A percentile compares a stretch with the other conserved stretches of the same genome.
These are phyloP conservation scores for Gallinago solitaria DNA, from an alignment of 2,797 vertebrate species.

Conservation along the genomic window DNA sequence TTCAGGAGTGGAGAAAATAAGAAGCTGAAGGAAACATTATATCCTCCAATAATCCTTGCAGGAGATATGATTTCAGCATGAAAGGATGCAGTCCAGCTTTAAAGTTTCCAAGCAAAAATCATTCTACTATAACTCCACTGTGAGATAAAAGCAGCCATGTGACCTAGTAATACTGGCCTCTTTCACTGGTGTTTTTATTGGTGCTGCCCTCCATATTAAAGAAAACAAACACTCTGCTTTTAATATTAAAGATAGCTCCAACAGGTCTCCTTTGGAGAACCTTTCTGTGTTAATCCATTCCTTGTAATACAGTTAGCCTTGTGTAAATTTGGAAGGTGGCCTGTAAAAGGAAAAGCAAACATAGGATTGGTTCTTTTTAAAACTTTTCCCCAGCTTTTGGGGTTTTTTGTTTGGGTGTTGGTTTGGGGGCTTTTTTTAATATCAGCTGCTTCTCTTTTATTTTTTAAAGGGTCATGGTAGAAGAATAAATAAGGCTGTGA, in stretches of 20 bases:
- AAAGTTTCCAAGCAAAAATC: conserved; percentile 68
- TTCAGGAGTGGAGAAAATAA: conserved; percentile 64
- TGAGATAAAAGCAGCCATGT: conserved; percentile 68
- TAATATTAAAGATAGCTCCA: conserved; percentile 69
- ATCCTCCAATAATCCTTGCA: conserved; percentile 61
- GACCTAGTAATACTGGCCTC: conserved; percentile 51
- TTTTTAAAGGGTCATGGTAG: background rate
- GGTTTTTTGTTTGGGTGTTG: background rate
- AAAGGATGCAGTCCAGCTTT: conserved; percentile 60
- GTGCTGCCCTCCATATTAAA: conserved; percentile 52
- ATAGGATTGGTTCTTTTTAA: background rate
- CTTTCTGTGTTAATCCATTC: conserved; percentile 53
- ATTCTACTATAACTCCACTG: conserved; percentile 49
- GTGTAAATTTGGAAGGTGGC: conserved; percentile 35
- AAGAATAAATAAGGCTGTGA: background rate
- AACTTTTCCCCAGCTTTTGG: background rate
- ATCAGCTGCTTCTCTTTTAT: background rate
- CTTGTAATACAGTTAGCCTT: conserved; percentile 48
- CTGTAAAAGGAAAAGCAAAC: conserved; percentile 43
- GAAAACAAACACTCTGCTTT: conserved; percentile 56
- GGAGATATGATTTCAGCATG: conserved; percentile 70
- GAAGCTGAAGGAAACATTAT: conserved; percentile 59
- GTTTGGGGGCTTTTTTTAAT: background rate
- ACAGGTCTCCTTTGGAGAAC: conserved; percentile 43
- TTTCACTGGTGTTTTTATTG: conserved; percentile 58